Conservation (phyloP, 2,113 vertebrate genomes). For the Pagrus major region DNA sequence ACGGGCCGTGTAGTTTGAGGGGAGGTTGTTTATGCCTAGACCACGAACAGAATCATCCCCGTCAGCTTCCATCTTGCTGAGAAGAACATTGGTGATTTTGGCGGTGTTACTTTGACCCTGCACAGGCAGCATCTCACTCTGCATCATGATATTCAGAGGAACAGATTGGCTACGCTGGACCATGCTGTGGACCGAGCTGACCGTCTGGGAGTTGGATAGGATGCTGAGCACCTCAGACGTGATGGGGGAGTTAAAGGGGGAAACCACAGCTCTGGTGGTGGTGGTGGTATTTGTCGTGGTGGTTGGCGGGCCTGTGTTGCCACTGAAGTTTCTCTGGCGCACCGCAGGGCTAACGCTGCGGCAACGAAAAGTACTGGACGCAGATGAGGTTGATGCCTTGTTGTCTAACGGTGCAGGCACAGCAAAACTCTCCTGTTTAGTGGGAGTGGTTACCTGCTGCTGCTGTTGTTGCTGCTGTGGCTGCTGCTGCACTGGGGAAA, state of each 20-base stretch:
- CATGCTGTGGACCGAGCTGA: slow-evolving; percentile 90
- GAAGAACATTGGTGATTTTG: slow-evolving; percentile 96
- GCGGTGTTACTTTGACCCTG: slow-evolving; percentile 91
- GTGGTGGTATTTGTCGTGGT: slow-evolving; percentile 77
- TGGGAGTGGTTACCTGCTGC: slow-evolving; percentile 86
- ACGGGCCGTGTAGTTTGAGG: slow-evolving; percentile 98
- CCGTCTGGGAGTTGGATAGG: slow-evolving; percentile 88
- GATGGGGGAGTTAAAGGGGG: slow-evolving; percentile 92
- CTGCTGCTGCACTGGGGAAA: slow-evolving; percentile 94
- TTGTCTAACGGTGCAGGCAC: slow-evolving; percentile 96
- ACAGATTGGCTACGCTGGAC: slow-evolving; percentile 98
- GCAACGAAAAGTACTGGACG: slow-evolving; percentile 90
- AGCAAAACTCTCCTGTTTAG: slow-evolving; percentile 97
- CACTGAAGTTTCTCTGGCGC: slow-evolving; percentile 95
- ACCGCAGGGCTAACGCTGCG: slow-evolving; percentile 97
- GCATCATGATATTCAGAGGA: slow-evolving; percentile 98
- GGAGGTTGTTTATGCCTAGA: slow-evolving; percentile 96
- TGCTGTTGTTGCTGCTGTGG: slow-evolving; percentile 87
- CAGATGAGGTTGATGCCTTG: slow-evolving; percentile 89
- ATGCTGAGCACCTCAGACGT: slow-evolving; percentile 91
- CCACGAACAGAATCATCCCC: slow-evolving; percentile 94
- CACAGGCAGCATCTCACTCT: slow-evolving; percentile 92
- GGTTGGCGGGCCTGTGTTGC: slow-evolving; percentile 88
- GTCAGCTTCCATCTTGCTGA: slow-evolving; percentile 97
- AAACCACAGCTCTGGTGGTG: slow-evolving; percentile 86